Base-by-base conservation (phyloP, 1,140 invertebrate genomes). In the Leptinotarsa undecemlineata region DNA sequence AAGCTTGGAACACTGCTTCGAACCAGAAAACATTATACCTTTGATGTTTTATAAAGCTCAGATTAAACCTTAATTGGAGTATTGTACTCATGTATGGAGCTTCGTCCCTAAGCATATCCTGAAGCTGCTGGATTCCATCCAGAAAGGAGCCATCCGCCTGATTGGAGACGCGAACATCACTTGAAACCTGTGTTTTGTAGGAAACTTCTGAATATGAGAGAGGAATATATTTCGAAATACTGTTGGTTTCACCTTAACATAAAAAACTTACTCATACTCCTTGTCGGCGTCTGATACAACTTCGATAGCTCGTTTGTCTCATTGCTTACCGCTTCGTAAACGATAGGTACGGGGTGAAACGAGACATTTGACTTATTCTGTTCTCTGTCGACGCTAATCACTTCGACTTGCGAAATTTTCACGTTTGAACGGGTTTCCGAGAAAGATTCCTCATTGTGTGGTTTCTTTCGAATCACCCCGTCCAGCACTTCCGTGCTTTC, bases 351-450 rank as follows among this genome's bases (percentile, higher is more conserved):
- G 14, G 19, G 57, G 26, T 78, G 71, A 71, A 79, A 78, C 63
- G 75, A 78, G 17, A 79, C 77, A 1, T 60, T 60, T 13, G 78
- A 69, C 21, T 72, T 17, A 15, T 19, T 67, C 0, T 66, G 62
- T 19, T 62, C 66, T 11, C 71, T 33, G 3, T 78, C 76, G 1
- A 69, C 47, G 61, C 72, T 74, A 14, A 77, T 74, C 21, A 78
- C 63, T 70, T 78, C 72, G 19, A 78, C 71, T 5, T 76, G 69
- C 15, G 77, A 74, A 60, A 78, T 23, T 67, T 66, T 66, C 5
- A 14, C 47, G 61, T 60, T 62, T 15, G 51, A 57, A 57, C n/a
- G 33, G 33, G 33, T 42, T 42, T 42, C 33, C 21, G 47, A 6
- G 68, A 66, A 66, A 23, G 68, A 20, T 48, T 70, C 33, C 33